These are phyloP conservation scores for Struthio camelus DNA, from an alignment of 2,113 vertebrate genomes.

Conservation along the genomic window DNA sequence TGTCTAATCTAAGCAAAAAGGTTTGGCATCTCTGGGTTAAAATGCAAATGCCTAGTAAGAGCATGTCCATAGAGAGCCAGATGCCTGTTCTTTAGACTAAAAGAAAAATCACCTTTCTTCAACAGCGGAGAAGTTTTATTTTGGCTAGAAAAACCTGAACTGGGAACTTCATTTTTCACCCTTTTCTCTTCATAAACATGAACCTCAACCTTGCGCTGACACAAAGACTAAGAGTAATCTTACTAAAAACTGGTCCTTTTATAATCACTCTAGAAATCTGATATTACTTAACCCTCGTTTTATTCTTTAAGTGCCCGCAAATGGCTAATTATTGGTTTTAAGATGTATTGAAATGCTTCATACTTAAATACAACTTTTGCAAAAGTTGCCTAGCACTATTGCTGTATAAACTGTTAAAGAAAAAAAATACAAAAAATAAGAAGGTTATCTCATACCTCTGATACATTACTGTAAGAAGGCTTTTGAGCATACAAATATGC, in stretches of 20 bases:
- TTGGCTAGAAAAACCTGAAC: background rate
- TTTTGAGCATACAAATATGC: background rate
- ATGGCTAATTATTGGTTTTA: background rate
- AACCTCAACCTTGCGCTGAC: background rate
- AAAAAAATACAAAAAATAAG: background rate
- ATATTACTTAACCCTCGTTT: background rate
- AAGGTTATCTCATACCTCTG: background rate
- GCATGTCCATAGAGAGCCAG: background rate
- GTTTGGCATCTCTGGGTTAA: background rate
- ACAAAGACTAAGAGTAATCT: background rate
- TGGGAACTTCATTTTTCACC: background rate
- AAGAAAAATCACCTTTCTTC: background rate
- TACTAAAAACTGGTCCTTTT: no score
- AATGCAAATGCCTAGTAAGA: background rate
- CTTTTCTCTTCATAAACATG: background rate
- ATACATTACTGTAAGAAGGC: background rate
- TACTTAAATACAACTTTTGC: background rate
- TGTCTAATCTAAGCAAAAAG: background rate
- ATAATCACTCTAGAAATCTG: background rate
- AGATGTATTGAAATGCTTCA: background rate
- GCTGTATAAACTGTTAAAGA: background rate
- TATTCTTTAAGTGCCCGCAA: background rate
- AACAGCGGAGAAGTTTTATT: background rate
- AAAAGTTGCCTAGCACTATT: background rate
- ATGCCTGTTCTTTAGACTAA: background rate